phyloP scores from a whole-genome alignment of 1,140 invertebrate genomes.

The Drosophila mojavensis region DNA sequence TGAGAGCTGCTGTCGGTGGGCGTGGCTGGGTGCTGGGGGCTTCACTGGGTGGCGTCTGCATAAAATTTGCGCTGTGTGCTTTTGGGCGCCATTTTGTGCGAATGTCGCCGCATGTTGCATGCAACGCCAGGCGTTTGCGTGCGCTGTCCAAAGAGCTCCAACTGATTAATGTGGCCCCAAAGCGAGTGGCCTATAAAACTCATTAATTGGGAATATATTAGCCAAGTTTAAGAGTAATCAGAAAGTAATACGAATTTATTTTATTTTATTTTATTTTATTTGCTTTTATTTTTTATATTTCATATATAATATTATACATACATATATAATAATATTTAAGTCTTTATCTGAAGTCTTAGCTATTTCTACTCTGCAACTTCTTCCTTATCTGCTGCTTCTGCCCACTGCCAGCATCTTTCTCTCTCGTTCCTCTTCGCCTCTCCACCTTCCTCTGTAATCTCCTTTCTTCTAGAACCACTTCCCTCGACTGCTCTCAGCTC shows the following conservation, averaged over 20 bases:
- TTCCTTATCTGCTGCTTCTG: too few species aligned
- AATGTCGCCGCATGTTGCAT: conserved; percentile 49
- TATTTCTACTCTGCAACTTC: too few species aligned
- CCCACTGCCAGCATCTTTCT: too few species aligned
- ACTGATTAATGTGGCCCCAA: conserved; percentile 62
- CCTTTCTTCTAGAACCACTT: too few species aligned
- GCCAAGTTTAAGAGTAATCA: background rate
- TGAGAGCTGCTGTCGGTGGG: background rate
- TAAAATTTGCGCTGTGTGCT: conserved; percentile 73
- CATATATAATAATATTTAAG: too few species aligned
- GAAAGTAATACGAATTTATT: background rate
- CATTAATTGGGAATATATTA: conserved; percentile 6
- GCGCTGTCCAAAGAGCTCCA: conserved; percentile 26
- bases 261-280: background rate
- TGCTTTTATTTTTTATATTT: background rate
- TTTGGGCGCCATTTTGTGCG: conserved; percentile 69
- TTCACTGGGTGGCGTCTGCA: conserved; percentile 26
- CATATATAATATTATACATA: too few species aligned
- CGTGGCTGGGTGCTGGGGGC: background rate
- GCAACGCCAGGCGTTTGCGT: conserved; percentile 50
- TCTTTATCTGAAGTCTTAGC: too few species aligned
- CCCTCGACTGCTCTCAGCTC: too few species aligned
- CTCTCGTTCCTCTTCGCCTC: too few species aligned
- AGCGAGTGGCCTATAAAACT: conserved; percentile 5
- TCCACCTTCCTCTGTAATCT: too few species aligned